Evolutionary conservation across 2,113 vertebrate genomes (phyloP).

Genomic region (Delphinapterus leucas): DNA sequence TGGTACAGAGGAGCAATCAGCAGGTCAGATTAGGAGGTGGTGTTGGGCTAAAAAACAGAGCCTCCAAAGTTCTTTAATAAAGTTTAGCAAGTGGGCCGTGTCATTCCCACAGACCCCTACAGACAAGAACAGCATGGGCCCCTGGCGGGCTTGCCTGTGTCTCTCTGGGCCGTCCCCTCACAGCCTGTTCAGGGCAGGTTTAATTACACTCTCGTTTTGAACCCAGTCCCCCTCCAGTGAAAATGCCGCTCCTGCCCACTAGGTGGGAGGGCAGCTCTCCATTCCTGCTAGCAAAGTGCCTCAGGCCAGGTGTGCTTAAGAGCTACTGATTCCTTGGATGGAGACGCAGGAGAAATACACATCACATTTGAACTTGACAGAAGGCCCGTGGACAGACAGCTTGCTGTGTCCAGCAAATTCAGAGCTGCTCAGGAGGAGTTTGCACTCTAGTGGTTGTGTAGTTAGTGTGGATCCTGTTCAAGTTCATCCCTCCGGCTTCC

Average conservation of each 20-base stretch:
- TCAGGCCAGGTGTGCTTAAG: not conserved
- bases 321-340: not conserved
- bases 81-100: not conserved
- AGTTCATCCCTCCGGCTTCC: not conserved
- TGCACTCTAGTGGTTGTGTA: fast-evolving
- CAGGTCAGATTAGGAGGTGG: not conserved
- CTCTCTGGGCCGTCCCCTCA: not conserved
- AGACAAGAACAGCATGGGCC: not conserved
- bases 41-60: not conserved
- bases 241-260: too few relatives aligned
- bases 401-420: not conserved
- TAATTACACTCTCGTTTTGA: not conserved
- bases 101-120: not conserved
- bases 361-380: not conserved
- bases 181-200: not conserved
- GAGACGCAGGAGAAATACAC: not conserved
- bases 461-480: fast-evolving
- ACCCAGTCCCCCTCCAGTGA: not conserved
- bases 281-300: not conserved
- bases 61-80: not conserved
- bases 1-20: fast-evolving
- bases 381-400: not conserved
- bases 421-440: not conserved
- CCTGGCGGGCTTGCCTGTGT: not conserved
- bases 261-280: not conserved